phyloP scores from a whole-genome alignment of 2,113 vertebrate genomes.

The Entelurus aequoreus region DNA sequence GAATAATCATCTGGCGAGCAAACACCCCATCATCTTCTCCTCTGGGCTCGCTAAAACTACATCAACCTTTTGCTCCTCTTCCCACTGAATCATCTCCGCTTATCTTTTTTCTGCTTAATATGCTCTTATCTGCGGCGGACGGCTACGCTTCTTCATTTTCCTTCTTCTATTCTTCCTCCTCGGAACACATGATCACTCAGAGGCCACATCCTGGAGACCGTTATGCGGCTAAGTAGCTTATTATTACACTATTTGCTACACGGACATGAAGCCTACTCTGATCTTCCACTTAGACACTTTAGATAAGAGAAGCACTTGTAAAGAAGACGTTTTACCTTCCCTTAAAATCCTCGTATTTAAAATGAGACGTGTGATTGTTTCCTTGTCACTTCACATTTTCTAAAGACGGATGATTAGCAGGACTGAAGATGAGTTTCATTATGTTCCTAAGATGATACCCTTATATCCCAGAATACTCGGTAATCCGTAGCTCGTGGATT shows the following conservation, averaged over 20 bases:
- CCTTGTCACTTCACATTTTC: too few species aligned
- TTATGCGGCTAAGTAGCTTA: constrained; percentile 15
- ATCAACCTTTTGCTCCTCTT: not conserved
- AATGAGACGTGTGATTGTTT: not conserved
- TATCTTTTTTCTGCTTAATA: constrained; percentile 22
- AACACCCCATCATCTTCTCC: constrained; percentile 1
- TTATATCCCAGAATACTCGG: too few species aligned
- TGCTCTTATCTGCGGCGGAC: constrained; percentile 21
- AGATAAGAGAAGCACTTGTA: constrained; percentile 14
- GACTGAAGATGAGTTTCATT: too few species aligned
- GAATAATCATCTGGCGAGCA: constrained; percentile 4
- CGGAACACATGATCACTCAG: constrained; percentile 7
- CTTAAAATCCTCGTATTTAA: not conserved
- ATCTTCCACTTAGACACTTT: constrained; percentile 12
- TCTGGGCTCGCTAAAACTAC: constrained; percentile 4
- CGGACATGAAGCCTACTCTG: constrained; percentile 3
- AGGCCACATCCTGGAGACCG: constrained; percentile 10
- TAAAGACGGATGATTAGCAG: too few species aligned
- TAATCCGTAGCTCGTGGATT: too few species aligned
- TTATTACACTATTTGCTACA: constrained; percentile 26
- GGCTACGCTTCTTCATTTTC: constrained; percentile 15
- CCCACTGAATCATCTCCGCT: constrained; percentile 10
- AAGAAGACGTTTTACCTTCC: constrained; percentile 1
- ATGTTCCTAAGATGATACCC: too few species aligned
- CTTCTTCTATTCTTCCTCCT: not conserved